Evolutionary conservation across 2,113 vertebrate species (phyloP).

Genomic region (Sinocyclocheilus maitianheensis): DNA sequence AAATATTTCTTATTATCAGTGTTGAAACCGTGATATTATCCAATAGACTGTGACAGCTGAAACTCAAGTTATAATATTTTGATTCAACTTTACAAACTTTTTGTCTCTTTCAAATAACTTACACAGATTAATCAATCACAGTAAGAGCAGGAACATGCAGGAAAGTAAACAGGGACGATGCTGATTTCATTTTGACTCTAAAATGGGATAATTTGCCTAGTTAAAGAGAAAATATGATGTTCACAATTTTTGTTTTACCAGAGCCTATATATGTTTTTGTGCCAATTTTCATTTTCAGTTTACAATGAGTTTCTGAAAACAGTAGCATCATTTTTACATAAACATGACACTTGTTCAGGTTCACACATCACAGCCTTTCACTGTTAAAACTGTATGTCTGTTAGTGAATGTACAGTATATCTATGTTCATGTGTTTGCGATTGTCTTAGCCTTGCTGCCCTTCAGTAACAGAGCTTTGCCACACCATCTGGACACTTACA

Average conservation of each 20-base stretch:
- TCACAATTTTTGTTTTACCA: neutral
- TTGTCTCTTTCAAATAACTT: neutral
- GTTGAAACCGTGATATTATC: neutral
- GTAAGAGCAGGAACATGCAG: neutral
- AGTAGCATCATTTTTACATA: constrained; percentile 21
- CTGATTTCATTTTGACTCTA: neutral
- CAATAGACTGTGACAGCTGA: neutral
- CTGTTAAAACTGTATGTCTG: neutral
- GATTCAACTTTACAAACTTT: neutral
- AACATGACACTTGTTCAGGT: constrained; percentile 56
- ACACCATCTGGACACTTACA: constrained; percentile 62
- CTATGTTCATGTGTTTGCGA: neutral
- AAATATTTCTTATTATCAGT: too few species aligned
- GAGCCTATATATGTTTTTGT: neutral
- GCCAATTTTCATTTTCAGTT: neutral
- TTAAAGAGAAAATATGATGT: neutral
- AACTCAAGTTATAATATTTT: neutral
- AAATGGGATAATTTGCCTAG: neutral
- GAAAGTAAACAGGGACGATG: neutral
- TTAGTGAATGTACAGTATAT: neutral
- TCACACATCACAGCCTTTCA: constrained; percentile 26
- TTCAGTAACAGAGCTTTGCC: constrained; percentile 54
- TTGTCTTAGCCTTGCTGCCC: constrained; percentile 43
- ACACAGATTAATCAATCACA: neutral
- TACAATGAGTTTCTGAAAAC: neutral